Evolutionary conservation across 2,797 vertebrate species (phyloP), one percentile per base, ranked within the genome.

Genomic region (Esox lucius): DNA sequence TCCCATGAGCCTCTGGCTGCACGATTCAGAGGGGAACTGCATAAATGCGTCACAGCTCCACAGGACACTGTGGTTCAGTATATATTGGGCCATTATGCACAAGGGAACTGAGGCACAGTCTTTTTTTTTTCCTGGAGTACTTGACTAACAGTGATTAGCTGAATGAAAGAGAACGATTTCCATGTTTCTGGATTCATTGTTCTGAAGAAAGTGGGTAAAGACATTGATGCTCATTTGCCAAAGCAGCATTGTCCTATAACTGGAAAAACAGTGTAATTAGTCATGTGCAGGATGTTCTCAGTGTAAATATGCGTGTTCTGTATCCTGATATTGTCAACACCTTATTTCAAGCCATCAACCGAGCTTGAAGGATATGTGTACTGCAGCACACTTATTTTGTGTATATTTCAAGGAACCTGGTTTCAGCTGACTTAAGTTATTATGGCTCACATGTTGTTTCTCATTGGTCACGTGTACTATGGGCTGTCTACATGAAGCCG

Each of bases 391-490:
- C 85, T 82, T 77, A 67, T 74, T 77, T 89, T 85, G 88, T 86
- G 86, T 90, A 80, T 83, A 86, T 86, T 88, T 81, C 75, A 87
- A 84, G 82, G 87, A 28, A 15, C 81, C 71, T 79, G 77, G 79
- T 81, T 81, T 77, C 70, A 68, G 72, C 80, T 64, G 83, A 79
- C 82, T 92, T 93, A 92, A 92, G 78, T 92, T 91, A 93, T 92
- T 93, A 78, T 82, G 83, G 75, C 83, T 75, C 53, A 81, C 81
- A 74, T 89, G 80, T 87, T 70, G 81, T 79, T 82, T 84, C 84
- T 76, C 80, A 80, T 79, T 75, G 76, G 62, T 65, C 53, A 67
- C 68, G 39, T 85, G 72, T 81, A 78, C 78, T 82, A 85, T 82
- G 80, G 84, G 85, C 83, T 78, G n/a, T 76, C 53, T 81, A 80